phyloP scores from a whole-genome alignment of 2,113 vertebrate species.

The Trogon melanurus region DNA sequence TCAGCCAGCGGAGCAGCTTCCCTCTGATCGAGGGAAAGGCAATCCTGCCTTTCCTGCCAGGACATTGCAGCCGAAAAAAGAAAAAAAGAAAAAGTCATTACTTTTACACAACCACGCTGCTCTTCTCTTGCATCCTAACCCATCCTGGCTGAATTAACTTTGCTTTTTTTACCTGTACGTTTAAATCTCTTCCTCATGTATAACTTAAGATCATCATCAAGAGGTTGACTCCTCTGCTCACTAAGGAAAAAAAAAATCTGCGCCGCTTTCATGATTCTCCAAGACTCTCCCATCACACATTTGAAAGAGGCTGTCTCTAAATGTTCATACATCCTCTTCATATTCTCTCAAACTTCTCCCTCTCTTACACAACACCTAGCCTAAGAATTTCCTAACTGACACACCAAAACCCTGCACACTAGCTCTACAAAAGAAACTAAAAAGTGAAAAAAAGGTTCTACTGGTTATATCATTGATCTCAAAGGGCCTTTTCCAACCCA shows the following conservation, averaged over 20 bases:
- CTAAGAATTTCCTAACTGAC: not conserved
- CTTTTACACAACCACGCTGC: accelerated
- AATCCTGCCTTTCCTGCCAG: not conserved
- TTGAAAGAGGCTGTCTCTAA: not conserved
- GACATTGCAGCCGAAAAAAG: not conserved
- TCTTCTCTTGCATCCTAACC: not conserved
- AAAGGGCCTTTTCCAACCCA: not conserved
- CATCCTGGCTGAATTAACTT: not conserved
- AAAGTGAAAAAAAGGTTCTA: not conserved
- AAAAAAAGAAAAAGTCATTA: not conserved
- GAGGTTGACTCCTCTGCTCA: not conserved
- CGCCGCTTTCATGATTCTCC: not conserved
- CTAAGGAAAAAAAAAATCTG: not conserved
- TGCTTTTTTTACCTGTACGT: not conserved
- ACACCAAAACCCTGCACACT: not conserved
- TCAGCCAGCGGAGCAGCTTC: not conserved
- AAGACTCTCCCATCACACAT: not conserved
- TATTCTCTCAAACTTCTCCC: not conserved
- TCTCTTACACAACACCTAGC: not conserved
- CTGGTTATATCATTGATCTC: not conserved
- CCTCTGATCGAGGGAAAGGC: not conserved
- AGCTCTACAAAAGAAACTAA: not conserved
- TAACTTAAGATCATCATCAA: not conserved
- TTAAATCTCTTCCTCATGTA: not conserved
- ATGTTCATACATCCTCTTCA: not conserved